phyloP scores from a whole-genome alignment of 2,888 invertebrate genomes.

The Rotaria macrura region DNA sequence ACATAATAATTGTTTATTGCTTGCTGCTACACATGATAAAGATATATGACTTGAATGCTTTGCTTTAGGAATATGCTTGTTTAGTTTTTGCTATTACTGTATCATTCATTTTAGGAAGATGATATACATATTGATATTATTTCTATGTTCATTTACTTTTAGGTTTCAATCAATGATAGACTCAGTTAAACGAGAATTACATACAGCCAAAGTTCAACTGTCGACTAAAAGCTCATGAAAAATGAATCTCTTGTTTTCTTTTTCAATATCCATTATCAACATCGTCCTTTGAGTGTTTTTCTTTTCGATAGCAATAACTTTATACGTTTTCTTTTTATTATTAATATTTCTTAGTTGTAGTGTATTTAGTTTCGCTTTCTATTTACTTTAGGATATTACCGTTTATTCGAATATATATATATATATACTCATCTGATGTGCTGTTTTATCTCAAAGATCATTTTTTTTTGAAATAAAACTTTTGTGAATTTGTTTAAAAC shows the following conservation, averaged over 20 bases:
- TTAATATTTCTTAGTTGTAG: not conserved
- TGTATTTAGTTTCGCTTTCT: not conserved
- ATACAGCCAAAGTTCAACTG: not conserved
- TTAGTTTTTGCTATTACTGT: too few relatives aligned
- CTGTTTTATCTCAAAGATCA: not conserved
- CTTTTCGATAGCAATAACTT: not conserved
- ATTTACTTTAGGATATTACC: not conserved
- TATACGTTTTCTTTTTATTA: not conserved
- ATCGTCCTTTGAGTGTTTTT: not conserved
- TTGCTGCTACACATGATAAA: too few relatives aligned
- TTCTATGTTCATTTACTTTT: too few relatives aligned
- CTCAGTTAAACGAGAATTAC: constrained; percentile 15
- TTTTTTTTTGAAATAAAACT: not conserved
- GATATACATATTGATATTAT: too few relatives aligned
- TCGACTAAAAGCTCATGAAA: not conserved
- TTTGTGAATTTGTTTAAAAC: not conserved
- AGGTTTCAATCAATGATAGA: constrained; percentile 18
- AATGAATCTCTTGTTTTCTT: not conserved
- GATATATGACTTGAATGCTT: too few relatives aligned
- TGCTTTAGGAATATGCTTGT: too few relatives aligned
- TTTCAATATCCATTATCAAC: not conserved
- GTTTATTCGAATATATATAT: not conserved
- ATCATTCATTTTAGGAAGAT: too few relatives aligned
- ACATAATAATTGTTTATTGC: too few relatives aligned
- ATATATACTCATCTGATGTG: not conserved